Evolutionary conservation across 1,140 invertebrate species (phyloP).

Genomic region (Chironomus striatipennis): DNA sequence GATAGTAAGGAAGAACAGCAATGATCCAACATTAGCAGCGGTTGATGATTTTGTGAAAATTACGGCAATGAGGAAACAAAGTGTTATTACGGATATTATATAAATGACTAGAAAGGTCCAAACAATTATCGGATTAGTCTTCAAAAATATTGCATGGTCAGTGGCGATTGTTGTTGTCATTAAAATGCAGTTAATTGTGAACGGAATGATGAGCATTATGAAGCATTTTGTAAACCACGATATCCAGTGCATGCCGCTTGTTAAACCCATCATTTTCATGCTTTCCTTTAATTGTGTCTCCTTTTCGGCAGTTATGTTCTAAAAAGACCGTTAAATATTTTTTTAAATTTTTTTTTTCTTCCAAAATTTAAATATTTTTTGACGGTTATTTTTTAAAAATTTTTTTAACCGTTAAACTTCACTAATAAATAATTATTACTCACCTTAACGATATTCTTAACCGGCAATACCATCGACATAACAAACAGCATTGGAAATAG

Average conservation of each 20-base stretch:
- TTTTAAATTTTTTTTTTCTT: too few species aligned
- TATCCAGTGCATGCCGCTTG: slow-evolving; percentile 67
- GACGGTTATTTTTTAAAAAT: too few species aligned
- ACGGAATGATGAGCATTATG: slow-evolving; percentile 52
- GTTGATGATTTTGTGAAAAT: slow-evolving; percentile 64
- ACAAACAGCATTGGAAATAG: not conserved
- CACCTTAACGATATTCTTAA: not conserved
- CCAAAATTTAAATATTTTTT: too few species aligned
- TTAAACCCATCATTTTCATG: slow-evolving; percentile 76
- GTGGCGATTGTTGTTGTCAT: slow-evolving; percentile 39
- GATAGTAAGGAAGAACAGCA: slow-evolving; percentile 62
- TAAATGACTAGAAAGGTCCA: slow-evolving; percentile 52
- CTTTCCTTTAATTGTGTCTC: slow-evolving; percentile 57
- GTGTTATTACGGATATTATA: slow-evolving; percentile 49
- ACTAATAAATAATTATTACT: not conserved
- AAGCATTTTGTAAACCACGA: slow-evolving; percentile 70
- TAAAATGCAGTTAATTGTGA: slow-evolving; percentile 44
- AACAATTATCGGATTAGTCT: slow-evolving; percentile 48
- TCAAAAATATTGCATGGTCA: slow-evolving; percentile 43
- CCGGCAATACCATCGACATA: not conserved
- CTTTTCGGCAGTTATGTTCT: slow-evolving; percentile 46
- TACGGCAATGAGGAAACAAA: slow-evolving; percentile 59
- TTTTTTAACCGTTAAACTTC: not conserved
- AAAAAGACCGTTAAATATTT: too few species aligned
- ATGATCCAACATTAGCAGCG: slow-evolving; percentile 52